A percentile compares a stretch with the other conserved stretches of the same genome.
These are phyloP conservation scores for Procambarus clarkii DNA, from an alignment of 1,140 invertebrate genomes.

Conservation along the genomic window DNA sequence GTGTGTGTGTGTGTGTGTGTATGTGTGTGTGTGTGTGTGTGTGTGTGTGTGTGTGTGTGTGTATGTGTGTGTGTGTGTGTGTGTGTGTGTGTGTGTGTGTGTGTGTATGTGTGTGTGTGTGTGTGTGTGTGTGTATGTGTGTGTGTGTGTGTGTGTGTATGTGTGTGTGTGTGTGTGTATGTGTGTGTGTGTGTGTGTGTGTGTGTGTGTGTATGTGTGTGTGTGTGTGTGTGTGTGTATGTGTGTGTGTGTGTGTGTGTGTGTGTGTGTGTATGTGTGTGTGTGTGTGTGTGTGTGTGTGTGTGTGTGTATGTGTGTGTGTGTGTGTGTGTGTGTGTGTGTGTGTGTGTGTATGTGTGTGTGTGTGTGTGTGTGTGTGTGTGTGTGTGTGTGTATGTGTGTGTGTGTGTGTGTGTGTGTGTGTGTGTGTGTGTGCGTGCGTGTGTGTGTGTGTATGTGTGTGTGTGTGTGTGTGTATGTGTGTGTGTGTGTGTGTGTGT, in stretches of 20 bases:
- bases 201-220: not conserved
- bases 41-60: too few relatives aligned
- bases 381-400: not conserved
- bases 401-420: not conserved
- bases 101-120: too few relatives aligned
- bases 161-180: not conserved
- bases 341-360: not conserved
- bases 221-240: not conserved
- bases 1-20: too few relatives aligned
- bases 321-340: constrained; percentile 2
- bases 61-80: too few relatives aligned
- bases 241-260: not conserved
- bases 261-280: not conserved
- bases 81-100: too few relatives aligned
- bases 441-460: not conserved
- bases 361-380: not conserved
- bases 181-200: not conserved
- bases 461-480: not conserved
- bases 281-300: not conserved
- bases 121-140: too few relatives aligned
- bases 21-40: too few relatives aligned
- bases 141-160: too few relatives aligned
- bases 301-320: not conserved
- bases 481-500: not conserved
- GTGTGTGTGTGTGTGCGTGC: not conserved